Percentiles rank a stretch among this genome's conserved stretches.
Evolutionary conservation across 2,888 invertebrate species (phyloP).

Genomic region (Trissonchulus latispiculum): DNA sequence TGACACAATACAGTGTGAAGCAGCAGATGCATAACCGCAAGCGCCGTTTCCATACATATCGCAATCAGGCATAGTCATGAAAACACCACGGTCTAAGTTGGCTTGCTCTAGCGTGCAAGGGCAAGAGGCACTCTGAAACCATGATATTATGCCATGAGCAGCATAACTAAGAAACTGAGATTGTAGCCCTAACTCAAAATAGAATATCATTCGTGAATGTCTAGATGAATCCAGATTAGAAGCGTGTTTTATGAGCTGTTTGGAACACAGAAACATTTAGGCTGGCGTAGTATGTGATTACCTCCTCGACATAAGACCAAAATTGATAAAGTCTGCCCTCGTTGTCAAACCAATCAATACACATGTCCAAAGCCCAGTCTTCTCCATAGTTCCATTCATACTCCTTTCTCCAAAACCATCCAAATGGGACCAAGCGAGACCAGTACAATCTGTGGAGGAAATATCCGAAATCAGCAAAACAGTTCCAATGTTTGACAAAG

Average conservation of each 20-base stretch:
- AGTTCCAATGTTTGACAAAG: too few relatives aligned
- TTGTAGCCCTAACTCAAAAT: too few relatives aligned
- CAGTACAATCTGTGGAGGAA: too few relatives aligned
- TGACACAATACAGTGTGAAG: slow-evolving; percentile 78
- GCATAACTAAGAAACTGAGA: too few relatives aligned
- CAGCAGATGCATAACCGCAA: slow-evolving; percentile 73
- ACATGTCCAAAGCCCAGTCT: slow-evolving; percentile 69
- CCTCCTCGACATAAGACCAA: slow-evolving; percentile 30
- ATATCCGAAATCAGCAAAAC: too few relatives aligned
- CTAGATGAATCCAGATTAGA: too few relatives aligned
- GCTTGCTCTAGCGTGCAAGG: slow-evolving; percentile 85
- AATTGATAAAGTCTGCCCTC: slow-evolving; percentile 34
- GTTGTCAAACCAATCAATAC: slow-evolving; percentile 64
- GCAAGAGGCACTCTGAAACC: slow-evolving; percentile 50
- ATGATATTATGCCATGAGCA: too few relatives aligned
- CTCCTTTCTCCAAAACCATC: slow-evolving; percentile 79
- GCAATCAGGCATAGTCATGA: slow-evolving; percentile 72
- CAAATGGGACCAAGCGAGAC: slow-evolving; percentile 80
- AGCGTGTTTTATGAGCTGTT: too few relatives aligned
- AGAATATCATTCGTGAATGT: too few relatives aligned
- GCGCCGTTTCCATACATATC: slow-evolving; percentile 72
- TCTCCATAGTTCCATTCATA: slow-evolving; percentile 69
- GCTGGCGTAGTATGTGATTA: too few relatives aligned
- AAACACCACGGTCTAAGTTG: slow-evolving; percentile 77
- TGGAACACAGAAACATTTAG: too few relatives aligned